Evolutionary conservation across 1,140 invertebrate species (phyloP), one percentile per base, ranked within the genome.

Genomic region (Zophobas morio): DNA sequence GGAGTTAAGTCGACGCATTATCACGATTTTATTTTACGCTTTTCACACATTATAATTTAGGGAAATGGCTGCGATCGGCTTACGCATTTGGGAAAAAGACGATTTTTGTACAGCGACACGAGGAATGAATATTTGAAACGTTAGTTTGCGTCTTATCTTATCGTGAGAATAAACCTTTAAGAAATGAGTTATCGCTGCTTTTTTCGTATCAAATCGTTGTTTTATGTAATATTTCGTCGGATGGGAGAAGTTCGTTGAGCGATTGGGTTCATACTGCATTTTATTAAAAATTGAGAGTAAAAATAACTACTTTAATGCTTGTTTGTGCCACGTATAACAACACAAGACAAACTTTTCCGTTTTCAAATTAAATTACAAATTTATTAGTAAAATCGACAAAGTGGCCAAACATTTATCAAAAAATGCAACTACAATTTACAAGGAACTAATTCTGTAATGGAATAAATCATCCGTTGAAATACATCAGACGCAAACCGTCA

Each of bases 121-220:
- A 37, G 60, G 39, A 66, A 66, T 42, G 60, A 66, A 47, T 66
- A 66, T 66, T 66, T 66, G n/a, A 40, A 46, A 42, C 20, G 39
- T 5, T 42, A 8, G 39, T 36, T 39, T 63, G 39, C 57, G 6
- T 66, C 60, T 66, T 66, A 66, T 66, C 60, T 66, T 66, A 66
- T 66, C 60, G 33, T 47, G 42, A 8, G 42, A 46, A 66, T 66
- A 66, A 66, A 66, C 60, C 8, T 60, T 60, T 6, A 60, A 60
- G 56, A 8, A 36, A 60, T 37, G 56, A 36, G 37, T 57, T 36
- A 35, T 37, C 5, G 35, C 4, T 35, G 2, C 35, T 33, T 56
- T 35, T 56, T 56, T 56, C 6, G 20, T 20, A 20, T 20, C 20
- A 20, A 20, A 20, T 20, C 20, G 20, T 20, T 20, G 20, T 20